These are phyloP conservation scores for Acipenser ruthenus DNA, from an alignment of 2,797 vertebrate genomes.

Conservation along the genomic window DNA sequence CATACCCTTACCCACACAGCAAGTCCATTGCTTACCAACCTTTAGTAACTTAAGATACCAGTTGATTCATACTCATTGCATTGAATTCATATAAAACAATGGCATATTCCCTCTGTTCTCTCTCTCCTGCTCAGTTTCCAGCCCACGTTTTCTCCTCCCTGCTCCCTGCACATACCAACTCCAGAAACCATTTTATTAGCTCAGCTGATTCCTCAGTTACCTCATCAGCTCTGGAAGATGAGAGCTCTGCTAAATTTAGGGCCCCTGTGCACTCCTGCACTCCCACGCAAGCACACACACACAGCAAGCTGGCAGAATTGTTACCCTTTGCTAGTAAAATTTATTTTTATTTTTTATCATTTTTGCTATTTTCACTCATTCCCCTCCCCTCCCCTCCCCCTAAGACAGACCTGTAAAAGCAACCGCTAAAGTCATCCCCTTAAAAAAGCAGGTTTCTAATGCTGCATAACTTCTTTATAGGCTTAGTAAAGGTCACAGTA, in stretches of 20 bases:
- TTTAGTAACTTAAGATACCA: too few species aligned
- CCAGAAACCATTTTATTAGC: conserved; percentile 24
- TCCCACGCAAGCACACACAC: conserved; percentile 33
- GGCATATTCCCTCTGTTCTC: not conserved
- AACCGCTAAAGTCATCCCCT: too few species aligned
- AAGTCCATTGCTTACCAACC: too few species aligned
- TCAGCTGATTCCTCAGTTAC: conserved; percentile 48
- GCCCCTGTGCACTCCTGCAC: conserved; percentile 30
- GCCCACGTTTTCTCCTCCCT: conserved; percentile 1
- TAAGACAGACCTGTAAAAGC: not conserved
- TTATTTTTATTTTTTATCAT: too few species aligned
- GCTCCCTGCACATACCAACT: conserved; percentile 32
- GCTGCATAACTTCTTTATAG: too few species aligned
- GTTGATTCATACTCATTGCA: too few species aligned
- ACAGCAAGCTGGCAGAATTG: not conserved
- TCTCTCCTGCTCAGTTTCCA: not conserved
- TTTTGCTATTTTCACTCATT: conserved; percentile 8
- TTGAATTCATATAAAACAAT: too few species aligned
- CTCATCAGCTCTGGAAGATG: conserved; percentile 58
- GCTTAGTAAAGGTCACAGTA: too few species aligned
- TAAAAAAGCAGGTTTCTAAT: too few species aligned
- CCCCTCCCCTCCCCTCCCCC: conserved; percentile 38
- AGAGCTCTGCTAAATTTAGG: conserved; percentile 62
- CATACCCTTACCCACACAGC: too few species aligned
- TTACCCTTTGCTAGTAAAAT: too few species aligned